Base-by-base conservation (phyloP, 2,888 invertebrate genomes). In the Nebria salina region DNA sequence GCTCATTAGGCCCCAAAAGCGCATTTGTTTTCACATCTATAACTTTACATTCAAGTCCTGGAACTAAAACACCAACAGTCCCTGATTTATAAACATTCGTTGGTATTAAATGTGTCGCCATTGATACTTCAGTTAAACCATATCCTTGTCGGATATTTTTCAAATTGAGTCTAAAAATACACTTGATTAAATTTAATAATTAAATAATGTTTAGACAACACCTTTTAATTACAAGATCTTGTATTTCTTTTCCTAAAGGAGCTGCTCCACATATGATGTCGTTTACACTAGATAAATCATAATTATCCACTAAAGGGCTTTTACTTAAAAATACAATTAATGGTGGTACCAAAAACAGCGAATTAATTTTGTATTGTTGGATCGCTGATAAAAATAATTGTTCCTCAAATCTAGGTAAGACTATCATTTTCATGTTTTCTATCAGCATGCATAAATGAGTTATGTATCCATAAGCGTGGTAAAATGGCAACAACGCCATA, bases 251-350 rank as follows among this genome's bases (percentile, higher is more conserved):
- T 2, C 95, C 94, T 0, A 97, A 89, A 0, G 97, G 95, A 0
- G 97, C 96, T 1, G 96, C 96, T 0, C 95, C 96, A 85, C 93
- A 93, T 86, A 93, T 91, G 74, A 96, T 90, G 72, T 91, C 90
- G 84, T 91, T 90, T 0, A 97, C 86, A 6, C 92, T 93, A 0
- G 93, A 92, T 81, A 97, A 89, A 87, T 97, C 93, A 86, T 94
- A 96, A 82, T 94, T 91, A n/a, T 91, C 89, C 5, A 96, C 93
- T 74, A 95, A 89, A 0, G 95, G 95, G 86, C 94, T 93, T 88
- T 96, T 96, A 0, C 95, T 94, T 82, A 97, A 88, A 87, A 96
- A 95, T 41, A 96, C 92, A 86, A 95, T 92, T 65, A 97, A 89
- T 0, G 97, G 96, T 0, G 97, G 97, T 6, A 96, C 97, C 83